Conservation (phyloP, 2,113 vertebrate genomes). For the Chaenocephalus aceratus region DNA sequence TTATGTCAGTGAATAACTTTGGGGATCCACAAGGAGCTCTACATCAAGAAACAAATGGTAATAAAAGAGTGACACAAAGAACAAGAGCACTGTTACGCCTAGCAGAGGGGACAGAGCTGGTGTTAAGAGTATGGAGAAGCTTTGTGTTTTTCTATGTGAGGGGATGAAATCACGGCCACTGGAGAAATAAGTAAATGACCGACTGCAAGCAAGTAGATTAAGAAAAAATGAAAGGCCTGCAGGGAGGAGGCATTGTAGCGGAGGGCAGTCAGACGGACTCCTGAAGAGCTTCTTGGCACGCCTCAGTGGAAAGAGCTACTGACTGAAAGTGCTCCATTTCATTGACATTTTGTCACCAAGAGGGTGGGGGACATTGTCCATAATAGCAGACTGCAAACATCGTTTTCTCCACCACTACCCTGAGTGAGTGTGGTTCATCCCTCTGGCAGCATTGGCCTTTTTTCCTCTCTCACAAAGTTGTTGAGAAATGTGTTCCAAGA, state of each 20-base stretch:
- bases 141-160: conserved; percentile 16
- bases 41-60: conserved; percentile 22
- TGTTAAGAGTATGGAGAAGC: conserved; percentile 18
- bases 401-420: conserved; percentile 63
- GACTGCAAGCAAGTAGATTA: conserved; percentile 65
- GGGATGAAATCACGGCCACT: conserved; percentile 49
- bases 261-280: conserved; percentile 54
- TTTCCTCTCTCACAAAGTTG: conserved; percentile 44
- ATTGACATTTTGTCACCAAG: conserved; percentile 73
- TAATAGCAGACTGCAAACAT: conserved; percentile 68
- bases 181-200: conserved; percentile 69
- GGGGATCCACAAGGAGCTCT: conserved; percentile 18
- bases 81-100: conserved; percentile 37
- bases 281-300: conserved; percentile 69
- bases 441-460: conserved; percentile 40
- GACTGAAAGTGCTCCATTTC: conserved; percentile 58
- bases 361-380: conserved; percentile 63
- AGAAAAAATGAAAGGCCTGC: conserved; percentile 38
- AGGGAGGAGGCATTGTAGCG: conserved; percentile 40
- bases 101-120: conserved; percentile 34
- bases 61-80: conserved; percentile 22
- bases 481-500: conserved; percentile 43
- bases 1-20: conserved; percentile 42
- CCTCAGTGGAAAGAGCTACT: conserved; percentile 55
- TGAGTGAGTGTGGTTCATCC: conserved; percentile 45